Base-by-base conservation (phyloP, 2,113 vertebrate species). In the Theristicus caerulescens region DNA sequence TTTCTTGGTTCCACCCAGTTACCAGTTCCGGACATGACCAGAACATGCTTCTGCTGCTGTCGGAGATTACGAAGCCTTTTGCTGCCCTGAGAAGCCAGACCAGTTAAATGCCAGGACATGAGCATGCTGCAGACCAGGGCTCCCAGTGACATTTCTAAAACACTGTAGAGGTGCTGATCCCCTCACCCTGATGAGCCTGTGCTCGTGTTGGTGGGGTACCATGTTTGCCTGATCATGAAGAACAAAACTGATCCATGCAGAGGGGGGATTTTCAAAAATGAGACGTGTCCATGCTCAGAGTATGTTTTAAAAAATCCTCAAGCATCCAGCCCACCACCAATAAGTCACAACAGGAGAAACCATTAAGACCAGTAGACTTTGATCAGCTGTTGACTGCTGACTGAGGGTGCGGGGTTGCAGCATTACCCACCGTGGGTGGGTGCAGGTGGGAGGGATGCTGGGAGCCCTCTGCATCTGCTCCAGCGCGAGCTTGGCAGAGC, bases 11-110 rank as follows among this genome's bases (percentile, higher is more conserved):
- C 31, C 80, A 42, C 32, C 6, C 29, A 36, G 47, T 18, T 40
- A 47, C 11, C 72, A 9, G 13, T 49, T 77, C 72, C 1, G 9
- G 49, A n/a, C 1, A 0, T 13, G 64, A 47, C 49, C 64, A 40
- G 80, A 38, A 21, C 31, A 16, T 0, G 6, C 18, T 54, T 27
- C 46, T 69, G 54, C 54, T 17, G 38, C 62, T 67, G 44, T 4
- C 1, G 0, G 38, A 22, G 36, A 7, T 52, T 7, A 26, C 1
- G 0, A 36, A 67, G 87, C 49, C 58, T 72, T 71, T 54, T 54
- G 57, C 65, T 57, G 59, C 44, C 27, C 21, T 1, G 2, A 36
- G 44, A 42, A 72, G 31, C 59, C 67, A 26, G 58, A 25, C 5
- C 44, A 42, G 51, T 9, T 61, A 34, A 38, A 61, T 3, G 26